phyloP scores from a whole-genome alignment of 2,888 invertebrate genomes.

The Diarsia rubi region DNA sequence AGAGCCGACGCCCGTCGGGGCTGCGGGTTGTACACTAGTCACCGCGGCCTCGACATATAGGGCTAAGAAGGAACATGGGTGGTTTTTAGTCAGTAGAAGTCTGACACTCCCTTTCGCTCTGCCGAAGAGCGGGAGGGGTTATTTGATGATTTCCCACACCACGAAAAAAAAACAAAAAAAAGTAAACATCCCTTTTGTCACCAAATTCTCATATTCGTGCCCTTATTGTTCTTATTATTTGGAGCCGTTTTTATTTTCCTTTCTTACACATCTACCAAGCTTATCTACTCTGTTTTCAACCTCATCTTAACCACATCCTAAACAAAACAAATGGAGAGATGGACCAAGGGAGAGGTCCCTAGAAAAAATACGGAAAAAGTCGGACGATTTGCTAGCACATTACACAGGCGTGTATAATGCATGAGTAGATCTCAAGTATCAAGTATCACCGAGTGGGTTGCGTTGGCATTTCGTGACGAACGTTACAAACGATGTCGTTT shows the following conservation, averaged over 20 bases:
- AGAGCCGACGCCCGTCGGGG: no score
- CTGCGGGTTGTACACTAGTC: no score
- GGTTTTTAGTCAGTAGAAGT: no score
- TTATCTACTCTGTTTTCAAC: not conserved
- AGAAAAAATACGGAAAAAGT: not conserved
- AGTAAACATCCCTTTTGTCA: no score
- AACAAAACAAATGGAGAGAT: conserved; percentile 15
- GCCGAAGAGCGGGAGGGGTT: no score
- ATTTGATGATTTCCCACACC: no score
- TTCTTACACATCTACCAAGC: not conserved
- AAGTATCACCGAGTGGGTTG: conserved; percentile 36
- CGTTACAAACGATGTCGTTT: conserved; percentile 40
- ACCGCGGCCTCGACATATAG: no score
- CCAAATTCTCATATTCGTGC: not conserved
- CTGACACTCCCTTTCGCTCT: no score
- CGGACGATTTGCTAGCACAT: conserved; percentile 20
- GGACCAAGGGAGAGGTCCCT: not conserved
- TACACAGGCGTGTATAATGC: conserved; percentile 45
- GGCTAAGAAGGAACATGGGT: no score
- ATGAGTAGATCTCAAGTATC: conserved; percentile 43
- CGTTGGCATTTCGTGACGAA: conserved; percentile 49
- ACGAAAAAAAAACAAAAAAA: no score
- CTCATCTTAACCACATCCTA: not conserved
- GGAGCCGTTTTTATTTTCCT: not conserved
- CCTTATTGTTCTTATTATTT: not conserved